Percentiles rank a stretch among this genome's conserved stretches.
phyloP scores from a whole-genome alignment of 2,797 vertebrate species.

The Scleropages formosus region DNA sequence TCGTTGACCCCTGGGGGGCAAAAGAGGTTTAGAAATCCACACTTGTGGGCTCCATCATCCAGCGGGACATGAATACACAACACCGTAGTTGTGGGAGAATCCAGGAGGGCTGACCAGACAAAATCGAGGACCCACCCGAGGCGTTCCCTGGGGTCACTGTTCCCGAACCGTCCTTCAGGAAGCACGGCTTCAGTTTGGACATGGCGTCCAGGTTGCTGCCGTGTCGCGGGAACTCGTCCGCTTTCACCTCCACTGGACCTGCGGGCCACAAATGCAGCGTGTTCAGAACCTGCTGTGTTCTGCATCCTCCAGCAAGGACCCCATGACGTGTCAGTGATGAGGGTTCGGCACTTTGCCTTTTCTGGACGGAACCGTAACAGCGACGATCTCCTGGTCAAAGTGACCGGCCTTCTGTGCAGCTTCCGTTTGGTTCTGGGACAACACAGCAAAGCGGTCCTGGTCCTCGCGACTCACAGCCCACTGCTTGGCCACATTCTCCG shows the following conservation, averaged over 20 bases:
- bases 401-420: slow-evolving; percentile 85
- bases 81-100: too few species aligned
- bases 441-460: slow-evolving; percentile 81
- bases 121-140: slow-evolving; percentile 75
- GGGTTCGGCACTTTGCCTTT: slow-evolving; percentile 69
- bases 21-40: not conserved
- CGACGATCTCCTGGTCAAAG: slow-evolving; percentile 89
- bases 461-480: slow-evolving; percentile 82
- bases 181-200: slow-evolving; percentile 85
- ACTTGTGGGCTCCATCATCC: not conserved
- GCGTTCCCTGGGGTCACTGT: slow-evolving; percentile 90
- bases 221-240: slow-evolving; percentile 88
- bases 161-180: slow-evolving; percentile 83
- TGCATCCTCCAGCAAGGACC: too few species aligned
- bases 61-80: not conserved
- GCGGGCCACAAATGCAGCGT: not conserved
- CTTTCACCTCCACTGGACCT: slow-evolving; percentile 83
- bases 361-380: slow-evolving; percentile 80
- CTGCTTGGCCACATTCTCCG: slow-evolving; percentile 92
- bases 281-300: too few species aligned
- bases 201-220: slow-evolving; percentile 79
- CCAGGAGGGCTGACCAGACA: not conserved
- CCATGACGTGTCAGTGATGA: not conserved
- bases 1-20: slow-evolving; percentile 82
- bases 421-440: slow-evolving; percentile 86